Conservation (phyloP, 2,113 vertebrate species). For the Cyanoramphus novaezelandiae region DNA sequence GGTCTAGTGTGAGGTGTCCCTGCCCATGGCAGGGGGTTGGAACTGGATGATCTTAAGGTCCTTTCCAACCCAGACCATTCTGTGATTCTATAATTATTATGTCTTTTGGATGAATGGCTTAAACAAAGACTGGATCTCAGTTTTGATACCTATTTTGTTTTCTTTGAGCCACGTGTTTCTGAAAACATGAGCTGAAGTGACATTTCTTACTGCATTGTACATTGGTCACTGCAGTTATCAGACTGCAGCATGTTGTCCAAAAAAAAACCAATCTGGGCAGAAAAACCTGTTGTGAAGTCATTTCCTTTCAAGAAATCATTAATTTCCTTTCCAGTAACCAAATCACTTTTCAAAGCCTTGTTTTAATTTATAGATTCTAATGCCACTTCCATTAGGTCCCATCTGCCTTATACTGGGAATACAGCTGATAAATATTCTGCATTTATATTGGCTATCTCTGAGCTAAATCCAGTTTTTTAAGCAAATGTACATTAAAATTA, state of each 20-base stretch:
- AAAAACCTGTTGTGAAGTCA: not conserved
- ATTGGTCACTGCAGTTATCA: not conserved
- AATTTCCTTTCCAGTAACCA: not conserved
- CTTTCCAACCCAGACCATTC: not conserved
- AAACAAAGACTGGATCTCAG: not conserved
- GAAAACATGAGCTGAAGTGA: not conserved
- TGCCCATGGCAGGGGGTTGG: not conserved
- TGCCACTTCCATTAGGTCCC: not conserved
- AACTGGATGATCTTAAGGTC: not conserved
- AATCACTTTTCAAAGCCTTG: not conserved
- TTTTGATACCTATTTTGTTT: accelerated
- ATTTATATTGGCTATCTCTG: not conserved
- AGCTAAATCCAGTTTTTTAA: not conserved
- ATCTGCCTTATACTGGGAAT: not conserved
- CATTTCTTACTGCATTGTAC: not conserved
- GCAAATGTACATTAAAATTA: not conserved
- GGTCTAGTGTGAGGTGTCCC: not conserved
- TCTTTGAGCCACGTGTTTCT: not conserved
- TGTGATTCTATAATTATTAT: not conserved
- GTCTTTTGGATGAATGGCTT: not conserved
- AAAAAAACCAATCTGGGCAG: not conserved
- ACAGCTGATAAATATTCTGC: not conserved
- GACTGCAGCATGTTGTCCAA: not conserved
- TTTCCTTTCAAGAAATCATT: not conserved
- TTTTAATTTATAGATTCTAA: not conserved